Percentiles rank a stretch among this genome's conserved stretches.
These are phyloP conservation scores for Crenichthys baileyi DNA, from an alignment of 2,797 vertebrate genomes.

Conservation along the genomic window DNA sequence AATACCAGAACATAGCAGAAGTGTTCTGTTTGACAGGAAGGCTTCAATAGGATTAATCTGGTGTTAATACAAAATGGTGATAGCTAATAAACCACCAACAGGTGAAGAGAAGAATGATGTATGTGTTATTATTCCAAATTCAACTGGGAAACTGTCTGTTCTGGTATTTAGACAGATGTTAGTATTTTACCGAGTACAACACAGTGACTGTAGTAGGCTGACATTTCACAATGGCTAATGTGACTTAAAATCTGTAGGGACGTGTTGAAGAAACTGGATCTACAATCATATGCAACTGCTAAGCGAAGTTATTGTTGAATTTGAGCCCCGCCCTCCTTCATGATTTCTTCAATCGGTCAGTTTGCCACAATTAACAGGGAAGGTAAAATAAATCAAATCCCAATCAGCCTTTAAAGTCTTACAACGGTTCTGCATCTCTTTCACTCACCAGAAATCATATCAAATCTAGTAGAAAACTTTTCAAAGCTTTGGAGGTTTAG, in stretches of 20 bases:
- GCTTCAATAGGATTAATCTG: constrained; percentile 26
- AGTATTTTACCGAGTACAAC: neutral
- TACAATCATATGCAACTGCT: no score
- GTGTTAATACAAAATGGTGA: neutral
- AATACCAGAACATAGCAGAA: constrained; percentile 12
- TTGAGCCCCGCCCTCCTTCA: neutral
- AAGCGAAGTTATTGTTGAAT: neutral
- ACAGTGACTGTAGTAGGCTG: neutral
- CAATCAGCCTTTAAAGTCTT: neutral
- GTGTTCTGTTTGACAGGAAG: constrained; percentile 24
- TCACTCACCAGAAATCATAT: neutral
- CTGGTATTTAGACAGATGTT: neutral
- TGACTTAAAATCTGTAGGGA: neutral
- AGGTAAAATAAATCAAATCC: neutral
- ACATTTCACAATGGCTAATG: neutral
- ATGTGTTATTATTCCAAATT: neutral
- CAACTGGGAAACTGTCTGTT: neutral
- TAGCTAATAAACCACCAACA: constrained; percentile 2
- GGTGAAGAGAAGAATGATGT: neutral
- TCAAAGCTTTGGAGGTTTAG: neutral
- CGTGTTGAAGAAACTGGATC: neutral
- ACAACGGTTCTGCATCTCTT: neutral
- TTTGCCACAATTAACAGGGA: neutral
- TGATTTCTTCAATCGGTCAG: neutral
- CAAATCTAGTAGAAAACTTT: neutral